These are phyloP conservation scores for Brachyhypopomus gauderio DNA, from an alignment of 2,113 vertebrate species.

Conservation along the genomic window DNA sequence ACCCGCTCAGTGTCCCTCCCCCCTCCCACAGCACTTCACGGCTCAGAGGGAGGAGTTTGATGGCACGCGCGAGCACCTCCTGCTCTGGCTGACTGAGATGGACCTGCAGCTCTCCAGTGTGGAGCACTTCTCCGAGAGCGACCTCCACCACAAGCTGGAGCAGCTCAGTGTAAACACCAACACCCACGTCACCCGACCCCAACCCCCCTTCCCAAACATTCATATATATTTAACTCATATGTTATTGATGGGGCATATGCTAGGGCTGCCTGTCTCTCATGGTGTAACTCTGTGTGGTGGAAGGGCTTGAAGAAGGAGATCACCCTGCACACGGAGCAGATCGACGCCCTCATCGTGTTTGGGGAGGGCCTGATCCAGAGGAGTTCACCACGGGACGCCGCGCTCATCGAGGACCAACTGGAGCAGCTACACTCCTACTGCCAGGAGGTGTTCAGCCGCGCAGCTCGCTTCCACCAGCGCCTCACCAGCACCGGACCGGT, in stretches of 20 bases:
- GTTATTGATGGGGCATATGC: neutral
- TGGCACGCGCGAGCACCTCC: conserved; percentile 83
- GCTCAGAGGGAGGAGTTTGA: conserved; percentile 93
- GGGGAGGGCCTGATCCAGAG: conserved; percentile 92
- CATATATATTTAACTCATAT: neutral
- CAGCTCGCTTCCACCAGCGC: conserved; percentile 88
- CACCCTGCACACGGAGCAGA: conserved; percentile 87
- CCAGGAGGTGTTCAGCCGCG: conserved; percentile 91
- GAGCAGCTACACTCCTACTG: conserved; percentile 92
- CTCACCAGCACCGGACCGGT: conserved; percentile 80
- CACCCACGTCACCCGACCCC: neutral
- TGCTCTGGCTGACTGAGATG: conserved; percentile 96
- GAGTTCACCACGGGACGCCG: conserved; percentile 86
- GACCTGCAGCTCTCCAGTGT: conserved; percentile 95
- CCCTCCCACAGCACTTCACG: conserved; percentile 82
- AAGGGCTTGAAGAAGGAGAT: conserved; percentile 96
- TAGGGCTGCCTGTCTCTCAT: neutral
- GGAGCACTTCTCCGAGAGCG: conserved; percentile 93
- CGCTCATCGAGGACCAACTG: conserved; percentile 87
- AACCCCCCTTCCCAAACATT: too few relatives aligned
- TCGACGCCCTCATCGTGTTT: conserved; percentile 89
- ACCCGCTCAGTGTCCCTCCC: too few relatives aligned
- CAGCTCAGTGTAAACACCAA: conserved; percentile 84
- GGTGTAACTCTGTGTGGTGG: conserved; percentile 14
- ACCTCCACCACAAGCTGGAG: conserved; percentile 90